phyloP scores from a whole-genome alignment of 2,113 vertebrate species.

The Carassius carassius region DNA sequence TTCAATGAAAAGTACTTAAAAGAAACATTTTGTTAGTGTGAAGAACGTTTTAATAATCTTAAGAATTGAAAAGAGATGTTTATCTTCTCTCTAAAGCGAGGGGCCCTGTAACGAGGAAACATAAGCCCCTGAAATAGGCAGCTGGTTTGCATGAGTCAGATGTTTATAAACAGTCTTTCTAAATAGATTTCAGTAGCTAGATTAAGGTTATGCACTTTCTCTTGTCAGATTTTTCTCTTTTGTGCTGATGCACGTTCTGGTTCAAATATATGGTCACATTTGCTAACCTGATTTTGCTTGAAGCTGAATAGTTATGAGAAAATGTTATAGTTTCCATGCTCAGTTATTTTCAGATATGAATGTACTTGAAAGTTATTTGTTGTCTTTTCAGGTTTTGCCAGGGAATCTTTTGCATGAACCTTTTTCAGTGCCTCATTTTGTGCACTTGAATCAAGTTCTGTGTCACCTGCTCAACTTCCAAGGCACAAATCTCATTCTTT shows the following conservation, averaged over 20 bases:
- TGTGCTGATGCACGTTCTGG: background rate
- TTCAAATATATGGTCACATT: background rate
- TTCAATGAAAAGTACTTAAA: background rate
- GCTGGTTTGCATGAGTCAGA: slow-evolving; percentile 63
- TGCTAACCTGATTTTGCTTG: background rate
- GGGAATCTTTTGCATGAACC: background rate
- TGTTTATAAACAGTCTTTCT: slow-evolving; percentile 61
- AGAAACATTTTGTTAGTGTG: background rate
- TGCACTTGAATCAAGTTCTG: background rate
- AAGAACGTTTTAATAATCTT: background rate
- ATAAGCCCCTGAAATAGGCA: slow-evolving; percentile 58
- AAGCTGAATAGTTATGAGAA: background rate
- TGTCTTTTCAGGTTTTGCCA: background rate
- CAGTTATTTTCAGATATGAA: background rate
- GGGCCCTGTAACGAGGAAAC: slow-evolving; percentile 49
- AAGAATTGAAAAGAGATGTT: background rate
- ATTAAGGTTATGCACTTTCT: background rate
- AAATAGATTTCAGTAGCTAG: slow-evolving; percentile 53
- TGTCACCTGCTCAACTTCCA: slow-evolving; percentile 61
- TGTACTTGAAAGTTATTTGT: background rate
- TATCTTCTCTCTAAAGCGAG: slow-evolving; percentile 57
- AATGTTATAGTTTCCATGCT: background rate
- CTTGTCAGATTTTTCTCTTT: background rate
- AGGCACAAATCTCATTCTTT: slow-evolving; percentile 55
- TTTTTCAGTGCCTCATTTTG: slow-evolving; percentile 2